Evolutionary conservation across 1,140 invertebrate species (phyloP), one percentile per base, ranked within the genome.

Genomic region (Protaetia brevitarsis): DNA sequence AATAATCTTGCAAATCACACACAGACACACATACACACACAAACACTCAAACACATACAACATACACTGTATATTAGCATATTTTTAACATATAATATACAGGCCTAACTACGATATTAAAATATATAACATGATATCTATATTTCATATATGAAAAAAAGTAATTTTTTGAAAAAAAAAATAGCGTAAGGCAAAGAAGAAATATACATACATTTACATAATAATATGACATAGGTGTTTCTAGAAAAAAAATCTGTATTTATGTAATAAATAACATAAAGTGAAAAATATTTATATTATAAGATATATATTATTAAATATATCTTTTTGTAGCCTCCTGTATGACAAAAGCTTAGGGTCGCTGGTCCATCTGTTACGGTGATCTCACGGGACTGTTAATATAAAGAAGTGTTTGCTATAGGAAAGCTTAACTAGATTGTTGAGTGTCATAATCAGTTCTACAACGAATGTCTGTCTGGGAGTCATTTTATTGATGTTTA

Each of bases 21-120:
- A 27, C 26, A 29, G n/a, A 16, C 23, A 23, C n/a, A n/a, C n/a
- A n/a, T n/a, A 29, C 29, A 27, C 26, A 29, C 26, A 16, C 23
- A 23, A 51, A 29, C 29, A 59, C 26, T 6, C 6, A 59, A 59
- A 26, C 11, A 58, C 8, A 26, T 26, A 68, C 70, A 74, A 74
- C 74, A 73, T 72, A 74, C 73, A 72, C 77, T 78, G 77, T 78
- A 78, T 78, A 78, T 78, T 78, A 77, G 72, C 72, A 75, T 76
- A 78, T 77, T 77, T 74, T 75, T 76, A 75, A 78, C 71, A 76
- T 68, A 73, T 77, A 77, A 78, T 79, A 79, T 79, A 78, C 77
- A 78, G 77, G 77, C 77, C 77, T 79, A 79, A 78, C 71, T 76
- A 78, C 70, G 68, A 75, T 73, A 74, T 70, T 75, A 74, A 76